phyloP scores from a whole-genome alignment of 2,888 invertebrate species.

The Rugalucina vietnamica region DNA sequence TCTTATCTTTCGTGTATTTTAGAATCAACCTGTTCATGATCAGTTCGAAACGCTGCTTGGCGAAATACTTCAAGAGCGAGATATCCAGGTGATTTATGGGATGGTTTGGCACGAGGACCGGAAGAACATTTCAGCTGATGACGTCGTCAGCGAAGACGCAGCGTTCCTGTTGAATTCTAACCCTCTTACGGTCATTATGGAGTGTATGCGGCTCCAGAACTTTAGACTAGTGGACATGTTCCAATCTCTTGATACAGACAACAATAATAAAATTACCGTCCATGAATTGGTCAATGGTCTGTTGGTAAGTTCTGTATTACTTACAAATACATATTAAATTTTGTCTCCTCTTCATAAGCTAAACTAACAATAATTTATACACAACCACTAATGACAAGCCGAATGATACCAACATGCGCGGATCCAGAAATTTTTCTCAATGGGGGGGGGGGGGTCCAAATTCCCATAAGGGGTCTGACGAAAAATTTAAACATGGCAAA shows the following conservation, averaged over 20 bases:
- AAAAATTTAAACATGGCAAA: too few species aligned
- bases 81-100: constrained; percentile 59
- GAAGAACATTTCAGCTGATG: constrained; percentile 19
- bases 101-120: constrained; percentile 54
- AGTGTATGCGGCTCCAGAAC: constrained; percentile 66
- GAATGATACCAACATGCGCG: too few species aligned
- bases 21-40: constrained; percentile 58
- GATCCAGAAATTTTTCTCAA: too few species aligned
- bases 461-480: too few species aligned
- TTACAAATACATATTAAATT: too few species aligned
- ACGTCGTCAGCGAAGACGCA: constrained; percentile 54
- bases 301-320: constrained; percentile 27
- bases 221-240: constrained; percentile 63
- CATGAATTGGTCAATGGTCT: constrained; percentile 62
- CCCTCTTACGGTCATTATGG: constrained; percentile 66
- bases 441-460: too few species aligned
- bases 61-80: constrained; percentile 45
- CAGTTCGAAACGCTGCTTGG: constrained; percentile 52
- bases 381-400: too few species aligned
- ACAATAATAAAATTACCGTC: constrained; percentile 50
- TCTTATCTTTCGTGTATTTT: background rate
- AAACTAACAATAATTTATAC: too few species aligned
- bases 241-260: constrained; percentile 57
- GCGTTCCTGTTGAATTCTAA: constrained; percentile 49
- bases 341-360: too few species aligned